Evolutionary conservation across 2,797 vertebrate species (phyloP), one percentile per base, ranked within the genome.

Genomic region (Typhlichthys subterraneus): DNA sequence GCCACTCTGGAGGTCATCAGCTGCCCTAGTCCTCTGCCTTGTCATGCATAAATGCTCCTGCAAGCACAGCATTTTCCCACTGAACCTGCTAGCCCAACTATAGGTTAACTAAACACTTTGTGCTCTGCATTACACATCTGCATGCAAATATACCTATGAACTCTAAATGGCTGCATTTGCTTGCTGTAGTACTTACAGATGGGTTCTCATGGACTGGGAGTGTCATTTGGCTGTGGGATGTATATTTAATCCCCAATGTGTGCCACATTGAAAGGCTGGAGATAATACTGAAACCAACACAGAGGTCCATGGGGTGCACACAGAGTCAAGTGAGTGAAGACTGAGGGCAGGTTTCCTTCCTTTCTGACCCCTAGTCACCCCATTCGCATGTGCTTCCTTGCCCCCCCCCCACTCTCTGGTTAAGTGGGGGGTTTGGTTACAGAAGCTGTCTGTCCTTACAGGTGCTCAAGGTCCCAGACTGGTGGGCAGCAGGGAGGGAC

Each of bases 391-490:
- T 3, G n/a, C 47, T 45, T 2, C 15, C 12, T 14, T 7, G 1
- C 49, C 4, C 11, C 45, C 48, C 14, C 4, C 38, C 10, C 31
- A 10, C 51, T 61, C 12, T 46, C 72, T 38, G 53, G 19, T 15
- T 69, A 33, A 70, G 50, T 77, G 6, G 50, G n/a, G 50, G 66
- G 76, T 68, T 63, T 60, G 80, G 68, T 77, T 73, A 56, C 49
- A 59, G 17, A 2, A 12, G 23, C 23, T 15, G 14, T 63, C 45
- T 60, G 67, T 79, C 73, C 69, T 81, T 48, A 59, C 63, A 70
- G 71, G 78, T 70, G 76, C 70, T 74, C 63, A 80, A 80, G 84
- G 80, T 81, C 77, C 72, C 59, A 82, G 76, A 79, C 64, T 71
- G 61, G 72, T 71, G 55, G 75, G 70, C 74, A 66, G 69, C 55